Conservation (phyloP, 2,888 invertebrate genomes). For the Parascotia fuliginaria region DNA sequence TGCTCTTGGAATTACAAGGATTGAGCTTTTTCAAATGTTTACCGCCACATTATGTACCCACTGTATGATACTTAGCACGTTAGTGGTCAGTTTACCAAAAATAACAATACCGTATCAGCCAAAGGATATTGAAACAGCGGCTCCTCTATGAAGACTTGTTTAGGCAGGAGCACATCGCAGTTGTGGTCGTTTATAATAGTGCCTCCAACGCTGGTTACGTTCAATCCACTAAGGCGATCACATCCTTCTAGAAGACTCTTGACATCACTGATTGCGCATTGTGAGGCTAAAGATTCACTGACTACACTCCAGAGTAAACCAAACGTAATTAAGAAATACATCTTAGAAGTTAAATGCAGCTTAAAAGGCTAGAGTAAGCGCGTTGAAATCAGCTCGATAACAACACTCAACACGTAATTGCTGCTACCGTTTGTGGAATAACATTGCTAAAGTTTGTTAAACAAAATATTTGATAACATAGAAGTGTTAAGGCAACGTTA, state of each 20-base stretch:
- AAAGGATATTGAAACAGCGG: conserved; percentile 71
- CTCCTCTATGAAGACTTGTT: conserved; percentile 78
- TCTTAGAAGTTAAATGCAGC: conserved; percentile 8
- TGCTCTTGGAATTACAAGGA: too few relatives aligned
- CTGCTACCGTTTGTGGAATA: conserved; percentile 9
- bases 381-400: conserved; percentile 1
- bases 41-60: too few relatives aligned
- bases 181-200: conserved; percentile 80
- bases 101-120: conserved; percentile 65
- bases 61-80: too few relatives aligned
- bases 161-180: conserved; percentile 76
- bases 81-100: too few relatives aligned
- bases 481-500: conserved; percentile 20
- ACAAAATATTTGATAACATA: conserved; percentile 39
- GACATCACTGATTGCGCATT: conserved; percentile 65
- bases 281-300: conserved; percentile 38
- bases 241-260: conserved; percentile 76
- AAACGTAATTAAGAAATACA: conserved; percentile 15
- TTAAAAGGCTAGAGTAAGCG: conserved; percentile 4
- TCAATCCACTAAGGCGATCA: conserved; percentile 68
- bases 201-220: conserved; percentile 73
- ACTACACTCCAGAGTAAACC: conserved; percentile 34
- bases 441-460: conserved; percentile 13
- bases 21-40: too few relatives aligned
- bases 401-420: not conserved